These are phyloP conservation scores for mouse (Mus musculus) DNA, from an alignment of 2,113 vertebrate genomes.

Conservation along the genomic window DNA sequence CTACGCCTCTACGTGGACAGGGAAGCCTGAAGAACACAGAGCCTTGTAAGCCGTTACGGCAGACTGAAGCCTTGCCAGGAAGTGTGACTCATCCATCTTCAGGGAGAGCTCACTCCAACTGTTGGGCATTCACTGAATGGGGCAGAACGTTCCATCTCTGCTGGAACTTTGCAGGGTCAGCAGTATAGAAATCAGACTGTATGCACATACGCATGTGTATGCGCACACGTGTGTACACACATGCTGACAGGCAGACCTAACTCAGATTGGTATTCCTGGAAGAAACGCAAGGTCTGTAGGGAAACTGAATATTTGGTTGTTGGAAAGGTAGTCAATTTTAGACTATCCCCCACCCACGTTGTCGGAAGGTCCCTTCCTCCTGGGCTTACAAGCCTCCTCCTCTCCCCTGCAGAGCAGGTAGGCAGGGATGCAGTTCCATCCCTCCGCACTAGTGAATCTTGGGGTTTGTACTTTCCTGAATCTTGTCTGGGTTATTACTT, in stretches of 20 bases:
- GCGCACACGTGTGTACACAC: background rate
- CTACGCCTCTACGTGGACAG: background rate
- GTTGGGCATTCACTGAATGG: background rate
- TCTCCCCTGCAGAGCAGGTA: background rate
- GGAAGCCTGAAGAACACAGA: background rate
- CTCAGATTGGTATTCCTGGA: conserved; percentile 6
- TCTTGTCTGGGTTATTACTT: conserved; percentile 34
- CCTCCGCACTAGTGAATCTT: background rate
- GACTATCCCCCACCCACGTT: background rate
- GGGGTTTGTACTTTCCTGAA: background rate
- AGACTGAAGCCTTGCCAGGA: background rate
- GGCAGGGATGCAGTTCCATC: background rate
- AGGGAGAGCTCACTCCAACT: background rate
- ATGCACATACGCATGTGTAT: background rate
- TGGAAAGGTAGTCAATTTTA: background rate
- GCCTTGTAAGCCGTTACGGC: background rate
- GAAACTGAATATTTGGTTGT: background rate
- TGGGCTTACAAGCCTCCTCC: rapidly evolving
- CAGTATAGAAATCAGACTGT: background rate
- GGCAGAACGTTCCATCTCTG: background rate
- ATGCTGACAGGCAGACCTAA: background rate
- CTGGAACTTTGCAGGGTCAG: background rate
- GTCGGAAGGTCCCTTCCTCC: background rate
- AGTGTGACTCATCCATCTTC: background rate
- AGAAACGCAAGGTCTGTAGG: background rate